Evolutionary conservation across 2,797 vertebrate species (phyloP).

Genomic region (Euthynnus affinis): DNA sequence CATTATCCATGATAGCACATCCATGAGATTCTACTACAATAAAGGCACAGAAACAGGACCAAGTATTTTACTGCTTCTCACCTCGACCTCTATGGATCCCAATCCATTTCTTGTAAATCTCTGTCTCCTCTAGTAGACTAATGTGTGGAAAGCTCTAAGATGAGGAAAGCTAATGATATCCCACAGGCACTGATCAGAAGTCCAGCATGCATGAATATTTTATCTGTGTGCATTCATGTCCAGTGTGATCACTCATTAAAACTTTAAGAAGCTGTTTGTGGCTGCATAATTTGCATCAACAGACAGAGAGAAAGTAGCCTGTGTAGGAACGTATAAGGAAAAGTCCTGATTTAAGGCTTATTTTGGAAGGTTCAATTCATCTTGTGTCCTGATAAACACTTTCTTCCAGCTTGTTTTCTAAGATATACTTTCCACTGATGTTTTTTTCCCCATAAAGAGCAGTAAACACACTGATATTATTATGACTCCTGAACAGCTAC

Average conservation of each 20-base stretch:
- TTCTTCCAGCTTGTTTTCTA: slow-evolving; percentile 53
- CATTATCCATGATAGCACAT: slow-evolving; percentile 22
- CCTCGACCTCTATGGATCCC: slow-evolving; percentile 45
- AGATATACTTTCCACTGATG: slow-evolving; percentile 46
- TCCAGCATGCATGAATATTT: slow-evolving; percentile 80
- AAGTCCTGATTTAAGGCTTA: slow-evolving; percentile 58
- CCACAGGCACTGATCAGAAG: slow-evolving; percentile 74
- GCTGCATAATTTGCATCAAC: slow-evolving; percentile 64
- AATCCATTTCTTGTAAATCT: slow-evolving; percentile 53
- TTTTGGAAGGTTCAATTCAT: slow-evolving; percentile 58
- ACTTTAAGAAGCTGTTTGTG: slow-evolving; percentile 79
- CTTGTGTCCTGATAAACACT: slow-evolving; percentile 49
- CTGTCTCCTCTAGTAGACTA: slow-evolving; percentile 59
- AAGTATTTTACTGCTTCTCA: slow-evolving; percentile 39
- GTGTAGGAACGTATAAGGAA: slow-evolving; percentile 30
- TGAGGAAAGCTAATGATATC: slow-evolving; percentile 78
- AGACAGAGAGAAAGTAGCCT: slow-evolving; percentile 5
- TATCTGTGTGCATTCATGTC: slow-evolving; percentile 74
- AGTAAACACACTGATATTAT: slow-evolving; percentile 62
- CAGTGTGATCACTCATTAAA: slow-evolving; percentile 81
- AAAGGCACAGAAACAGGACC: slow-evolving; percentile 9
- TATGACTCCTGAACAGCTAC: slow-evolving; percentile 55
- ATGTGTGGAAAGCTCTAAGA: slow-evolving; percentile 70
- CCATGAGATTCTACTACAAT: background rate
- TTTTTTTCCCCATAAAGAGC: slow-evolving; percentile 54